Base-by-base conservation (phyloP, 2,113 vertebrate genomes). In the Dryoscopus gambensis region DNA sequence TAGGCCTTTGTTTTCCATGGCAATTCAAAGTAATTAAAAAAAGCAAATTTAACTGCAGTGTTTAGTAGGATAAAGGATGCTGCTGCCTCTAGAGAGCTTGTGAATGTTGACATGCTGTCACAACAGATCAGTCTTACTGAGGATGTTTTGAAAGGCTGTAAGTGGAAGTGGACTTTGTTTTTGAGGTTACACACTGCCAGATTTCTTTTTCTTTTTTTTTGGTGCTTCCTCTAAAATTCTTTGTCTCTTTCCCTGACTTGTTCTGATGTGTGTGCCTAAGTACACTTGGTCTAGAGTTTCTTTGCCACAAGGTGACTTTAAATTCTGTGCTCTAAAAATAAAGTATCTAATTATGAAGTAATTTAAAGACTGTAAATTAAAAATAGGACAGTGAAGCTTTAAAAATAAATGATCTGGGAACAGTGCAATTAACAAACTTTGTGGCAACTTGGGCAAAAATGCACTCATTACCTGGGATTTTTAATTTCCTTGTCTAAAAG, bases 271-370 rank as follows among this genome's bases (percentile, higher is more conserved):
- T 35, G 12, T 65, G 13, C 4, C 3, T 60, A 50, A 88, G 23
- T 56, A 50, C 15, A 35, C 55, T 70, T 91, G 27, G 22, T 63
- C 28, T 77, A 64, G 37, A 86, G 44, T 88, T 88, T 78, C 52
- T 86, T 60, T 93, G 22, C n/a, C 13, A 17, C 90, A 96, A 90
- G 92, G 82, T 96, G 92, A 95, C 93, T 95, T 95, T 37, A 78
- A 46, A 42, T 92, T 65, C 40, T 73, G 40, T 91, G 71, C 64
- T 86, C 90, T 94, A 56, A 81, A 96, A 95, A 74, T 35, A 10
- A 13, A 59, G 13, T 83, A 6, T 53, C 87, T 90, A 94, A 93
- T 97, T 86, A 96, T 60, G 52, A 84, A 95, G 35, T 74, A 16
- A 57, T 84, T 94, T 91, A 15, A 85, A 90, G 63, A 39, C 16